Evolutionary conservation across 2,888 invertebrate species (phyloP), one percentile per base, ranked within the genome.

Genomic region (Epinotia nisella): DNA sequence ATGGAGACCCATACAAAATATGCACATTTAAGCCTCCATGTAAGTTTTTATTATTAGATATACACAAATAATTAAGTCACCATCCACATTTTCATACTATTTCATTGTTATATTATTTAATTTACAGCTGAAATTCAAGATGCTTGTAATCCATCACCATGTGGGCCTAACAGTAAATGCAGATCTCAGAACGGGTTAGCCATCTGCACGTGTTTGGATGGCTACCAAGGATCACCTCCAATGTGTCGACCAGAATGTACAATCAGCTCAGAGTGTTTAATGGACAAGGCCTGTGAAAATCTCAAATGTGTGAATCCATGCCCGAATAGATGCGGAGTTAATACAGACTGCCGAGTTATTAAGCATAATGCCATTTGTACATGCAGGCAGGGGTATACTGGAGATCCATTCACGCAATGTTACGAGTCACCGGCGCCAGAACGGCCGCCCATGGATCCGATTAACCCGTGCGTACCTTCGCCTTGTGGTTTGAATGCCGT

Each of bases 401-500:
- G 96, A 51, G 95, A 96, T 92, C 95, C 96, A 70, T 96, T 96
- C 80, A 94, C 95, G 79, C 88, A 82, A 79, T 95, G 91, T 85
- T 88, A 87, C 76, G 76, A 85, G 68, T 51, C 86, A 69, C 80
- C 85, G 82, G 90, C 87, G 78, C 81, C 82, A 53, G 82, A 86
- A 78, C 85, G 86, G n/a, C 61, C 82, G 70, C 53, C 80, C 59
- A 78, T 76, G 74, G 85, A 84, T 74, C 82, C 82, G 53, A 62
- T 78, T 4, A 88, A 96, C 87, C 96, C 97, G 53, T 97, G 97
- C 81, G 83, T 95, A 62, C 97, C 97, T 55, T 96, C 96, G 65
- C 97, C 97, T 0, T 97, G 97, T 84, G 97, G 97, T 60, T 93
- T 95, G 51, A 96, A 96, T 82, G 94, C 96, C 1, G 91, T 94